Conservation (phyloP, 2,888 invertebrate species). For the Clivina fossor region DNA sequence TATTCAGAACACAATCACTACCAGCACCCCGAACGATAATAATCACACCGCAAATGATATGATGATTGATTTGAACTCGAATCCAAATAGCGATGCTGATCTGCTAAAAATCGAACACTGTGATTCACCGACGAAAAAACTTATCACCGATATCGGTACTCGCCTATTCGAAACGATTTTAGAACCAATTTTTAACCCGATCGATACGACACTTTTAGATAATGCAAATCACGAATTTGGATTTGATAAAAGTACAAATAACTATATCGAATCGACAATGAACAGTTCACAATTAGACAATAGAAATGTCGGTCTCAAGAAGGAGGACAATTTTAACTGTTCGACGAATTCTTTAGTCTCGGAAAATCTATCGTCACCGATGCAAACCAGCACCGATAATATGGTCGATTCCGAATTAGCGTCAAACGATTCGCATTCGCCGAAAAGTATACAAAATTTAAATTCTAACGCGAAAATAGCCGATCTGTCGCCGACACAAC, state of each 20-base stretch:
- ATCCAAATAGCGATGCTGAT: slow-evolving; percentile 26
- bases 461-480: slow-evolving; percentile 37
- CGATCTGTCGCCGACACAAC: slow-evolving; percentile 10
- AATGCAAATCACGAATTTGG: slow-evolving; percentile 24
- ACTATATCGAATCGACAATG: slow-evolving; percentile 9
- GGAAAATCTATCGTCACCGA: slow-evolving; percentile 54
- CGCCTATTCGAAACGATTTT: slow-evolving; percentile 34
- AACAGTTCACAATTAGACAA: slow-evolving; percentile 17
- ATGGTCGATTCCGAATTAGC: slow-evolving; percentile 53
- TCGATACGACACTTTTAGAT: slow-evolving; percentile 27
- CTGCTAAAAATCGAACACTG: slow-evolving; percentile 26
- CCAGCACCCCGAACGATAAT: slow-evolving; percentile 21
- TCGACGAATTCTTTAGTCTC: slow-evolving; percentile 54
- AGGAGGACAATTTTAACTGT: slow-evolving; percentile 50
- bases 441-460: slow-evolving; percentile 39
- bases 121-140: slow-evolving; percentile 33
- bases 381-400: slow-evolving; percentile 56
- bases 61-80: slow-evolving; percentile 33
- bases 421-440: slow-evolving; percentile 54
- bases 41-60: slow-evolving; percentile 21
- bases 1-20: too few relatives aligned
- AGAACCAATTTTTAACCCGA: slow-evolving; percentile 31
- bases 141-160: slow-evolving; percentile 32
- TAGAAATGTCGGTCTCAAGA: slow-evolving; percentile 35
- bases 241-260: slow-evolving; percentile 28